Evolutionary conservation across 2,113 vertebrate species (phyloP).

Genomic region (Apodemus sylvaticus): DNA sequence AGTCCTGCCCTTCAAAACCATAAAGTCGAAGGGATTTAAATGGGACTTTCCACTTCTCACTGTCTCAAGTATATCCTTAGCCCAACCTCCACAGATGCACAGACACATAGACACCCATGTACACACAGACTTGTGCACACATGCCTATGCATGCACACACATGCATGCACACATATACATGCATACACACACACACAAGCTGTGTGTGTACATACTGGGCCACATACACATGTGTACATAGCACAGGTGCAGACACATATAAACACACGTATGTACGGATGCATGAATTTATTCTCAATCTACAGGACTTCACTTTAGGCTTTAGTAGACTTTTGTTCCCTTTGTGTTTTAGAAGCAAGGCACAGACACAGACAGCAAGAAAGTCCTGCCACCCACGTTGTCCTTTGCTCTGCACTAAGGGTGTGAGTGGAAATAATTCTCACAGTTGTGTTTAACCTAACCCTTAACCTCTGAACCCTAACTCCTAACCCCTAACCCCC

Average conservation of each 20-base stretch:
- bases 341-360: background rate
- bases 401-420: background rate
- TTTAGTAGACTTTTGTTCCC: background rate
- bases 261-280: background rate
- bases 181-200: fast-evolving
- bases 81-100: background rate
- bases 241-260: background rate
- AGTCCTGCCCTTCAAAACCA: background rate
- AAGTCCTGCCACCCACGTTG: fast-evolving
- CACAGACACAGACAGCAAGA: fast-evolving
- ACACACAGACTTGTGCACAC: too few species aligned
- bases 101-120: background rate
- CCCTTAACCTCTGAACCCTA: background rate
- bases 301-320: fast-evolving
- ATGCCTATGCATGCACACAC: background rate
- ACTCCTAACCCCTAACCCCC: background rate
- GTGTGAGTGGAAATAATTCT: fast-evolving
- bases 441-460: background rate
- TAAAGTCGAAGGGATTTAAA: background rate
- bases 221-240: background rate
- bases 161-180: background rate
- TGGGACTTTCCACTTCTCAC: background rate
- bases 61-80: fast-evolving
- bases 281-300: background rate
- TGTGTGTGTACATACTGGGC: background rate